Percentiles rank a stretch among this genome's conserved stretches.
Evolutionary conservation across 2,113 vertebrate genomes (phyloP).

Genomic region (Ameiurus melas): DNA sequence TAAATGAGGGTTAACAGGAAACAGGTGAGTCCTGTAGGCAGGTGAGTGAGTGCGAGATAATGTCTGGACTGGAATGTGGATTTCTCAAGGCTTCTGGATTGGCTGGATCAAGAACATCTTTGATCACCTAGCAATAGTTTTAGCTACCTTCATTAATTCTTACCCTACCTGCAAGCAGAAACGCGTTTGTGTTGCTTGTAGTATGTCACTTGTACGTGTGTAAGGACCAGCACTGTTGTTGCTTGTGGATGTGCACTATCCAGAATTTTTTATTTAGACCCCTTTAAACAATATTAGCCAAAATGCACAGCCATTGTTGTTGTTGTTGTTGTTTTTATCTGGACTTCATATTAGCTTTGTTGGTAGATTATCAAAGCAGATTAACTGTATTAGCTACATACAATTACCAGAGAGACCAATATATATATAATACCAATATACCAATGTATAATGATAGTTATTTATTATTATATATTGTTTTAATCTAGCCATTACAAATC

Average conservation of each 20-base stretch:
- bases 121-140: neutral
- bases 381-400: neutral
- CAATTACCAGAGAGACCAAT: neutral
- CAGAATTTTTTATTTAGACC: too few species aligned
- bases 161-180: neutral
- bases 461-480: too few species aligned
- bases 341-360: neutral
- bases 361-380: neutral
- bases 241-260: too few species aligned
- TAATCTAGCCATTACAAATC: too few species aligned
- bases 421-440: too few species aligned
- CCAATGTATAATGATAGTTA: too few species aligned
- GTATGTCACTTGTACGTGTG: neutral
- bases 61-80: neutral
- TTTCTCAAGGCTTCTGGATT: neutral
- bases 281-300: too few species aligned
- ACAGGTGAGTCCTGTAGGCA: neutral
- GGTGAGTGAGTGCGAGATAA: neutral
- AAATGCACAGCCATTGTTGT: neutral
- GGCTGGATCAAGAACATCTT: neutral
- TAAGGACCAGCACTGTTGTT: neutral
- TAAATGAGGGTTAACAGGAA: neutral
- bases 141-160: too few species aligned
- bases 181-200: neutral
- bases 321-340: neutral